A percentile compares a stretch with the other conserved stretches of the same genome.
Conservation (phyloP, 2,113 vertebrate species). For the Melanostigma gelatinosum region DNA sequence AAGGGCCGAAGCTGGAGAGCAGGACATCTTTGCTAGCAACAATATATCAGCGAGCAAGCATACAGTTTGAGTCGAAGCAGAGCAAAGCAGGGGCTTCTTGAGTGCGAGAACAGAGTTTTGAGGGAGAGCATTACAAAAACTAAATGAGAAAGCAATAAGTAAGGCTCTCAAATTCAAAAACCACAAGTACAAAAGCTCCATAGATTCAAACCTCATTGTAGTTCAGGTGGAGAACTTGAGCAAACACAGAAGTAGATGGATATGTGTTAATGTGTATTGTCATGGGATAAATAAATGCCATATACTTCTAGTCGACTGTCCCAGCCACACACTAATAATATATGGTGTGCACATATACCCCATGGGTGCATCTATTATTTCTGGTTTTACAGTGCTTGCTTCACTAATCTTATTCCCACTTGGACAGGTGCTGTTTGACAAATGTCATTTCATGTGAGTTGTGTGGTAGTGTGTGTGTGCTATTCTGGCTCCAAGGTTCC, state of each 20-base stretch:
- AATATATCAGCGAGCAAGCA: too few relatives aligned
- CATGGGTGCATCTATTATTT: constrained; percentile 4
- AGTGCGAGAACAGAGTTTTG: too few relatives aligned
- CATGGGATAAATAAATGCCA: background rate
- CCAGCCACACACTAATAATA: background rate
- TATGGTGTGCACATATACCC: background rate
- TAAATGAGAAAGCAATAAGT: background rate
- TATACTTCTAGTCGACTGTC: background rate
- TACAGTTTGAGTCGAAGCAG: too few relatives aligned
- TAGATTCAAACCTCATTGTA: background rate
- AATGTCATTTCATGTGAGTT: background rate
- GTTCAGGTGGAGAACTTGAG: background rate
- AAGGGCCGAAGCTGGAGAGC: too few relatives aligned
- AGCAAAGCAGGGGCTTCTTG: too few relatives aligned
- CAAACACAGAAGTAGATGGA: background rate
- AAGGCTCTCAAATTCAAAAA: background rate
- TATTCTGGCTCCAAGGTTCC: background rate
- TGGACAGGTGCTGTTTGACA: constrained; percentile 3
- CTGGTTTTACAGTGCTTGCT: background rate
- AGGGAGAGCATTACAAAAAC: too few relatives aligned
- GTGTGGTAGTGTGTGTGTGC: background rate
- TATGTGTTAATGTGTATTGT: background rate
- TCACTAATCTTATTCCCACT: background rate
- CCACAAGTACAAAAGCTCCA: background rate
- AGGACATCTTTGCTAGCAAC: too few relatives aligned